phyloP scores from a whole-genome alignment of 1,140 invertebrate species.

The Brachionus rotundiformis region DNA sequence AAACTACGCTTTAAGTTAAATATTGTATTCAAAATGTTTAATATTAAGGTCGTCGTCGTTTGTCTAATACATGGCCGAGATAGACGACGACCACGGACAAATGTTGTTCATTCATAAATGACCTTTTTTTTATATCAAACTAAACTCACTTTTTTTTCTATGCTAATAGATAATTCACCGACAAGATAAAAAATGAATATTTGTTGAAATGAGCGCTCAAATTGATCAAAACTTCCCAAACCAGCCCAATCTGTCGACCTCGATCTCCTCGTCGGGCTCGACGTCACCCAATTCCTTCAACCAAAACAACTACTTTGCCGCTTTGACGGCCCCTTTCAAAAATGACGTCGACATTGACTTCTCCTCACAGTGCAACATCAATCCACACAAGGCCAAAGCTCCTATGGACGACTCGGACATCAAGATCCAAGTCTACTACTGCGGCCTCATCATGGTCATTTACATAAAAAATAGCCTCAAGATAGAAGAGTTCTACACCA shows the following conservation, averaged over 20 bases:
- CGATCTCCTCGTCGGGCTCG: conserved; percentile 19
- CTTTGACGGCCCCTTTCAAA: neutral
- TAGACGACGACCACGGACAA: neutral
- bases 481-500: conserved; percentile 16
- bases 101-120: neutral
- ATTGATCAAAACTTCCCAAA: neutral
- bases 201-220: conserved; percentile 41
- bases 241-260: conserved; percentile 1
- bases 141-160: neutral
- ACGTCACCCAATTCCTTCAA: neutral
- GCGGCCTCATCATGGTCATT: conserved; percentile 45
- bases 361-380: neutral
- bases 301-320: neutral
- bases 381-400: neutral
- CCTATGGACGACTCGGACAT: conserved; percentile 1
- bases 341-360: conserved; percentile 1
- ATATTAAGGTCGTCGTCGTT: neutral
- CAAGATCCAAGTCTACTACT: conserved; percentile 50
- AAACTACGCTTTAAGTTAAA: neutral
- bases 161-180: neutral
- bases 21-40: conserved; percentile 5
- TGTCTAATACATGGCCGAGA: neutral
- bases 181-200: conserved; percentile 3
- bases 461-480: conserved; percentile 25
- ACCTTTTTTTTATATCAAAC: neutral